Percentiles rank a stretch among this genome's conserved stretches.
These are phyloP conservation scores for Syrmaticus mikado DNA, from an alignment of 2,113 vertebrate genomes.

Conservation along the genomic window DNA sequence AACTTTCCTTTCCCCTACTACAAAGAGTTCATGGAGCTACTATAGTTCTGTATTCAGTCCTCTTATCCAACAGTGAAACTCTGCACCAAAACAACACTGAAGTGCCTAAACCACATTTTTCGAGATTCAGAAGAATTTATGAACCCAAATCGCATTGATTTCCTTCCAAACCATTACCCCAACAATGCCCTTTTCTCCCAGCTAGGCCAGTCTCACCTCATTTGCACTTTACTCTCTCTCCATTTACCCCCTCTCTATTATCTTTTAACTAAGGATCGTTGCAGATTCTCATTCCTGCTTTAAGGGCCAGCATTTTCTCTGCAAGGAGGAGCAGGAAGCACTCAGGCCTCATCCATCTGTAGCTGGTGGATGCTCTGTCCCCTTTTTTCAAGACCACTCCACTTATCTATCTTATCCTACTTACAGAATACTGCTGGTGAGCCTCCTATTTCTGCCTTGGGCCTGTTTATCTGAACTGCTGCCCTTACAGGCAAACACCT, in stretches of 20 bases:
- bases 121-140: background rate
- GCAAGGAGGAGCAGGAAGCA: background rate
- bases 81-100: background rate
- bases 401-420: background rate
- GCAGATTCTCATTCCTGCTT: constrained; percentile 32
- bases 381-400: background rate
- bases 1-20: background rate
- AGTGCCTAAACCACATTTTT: background rate
- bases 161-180: background rate
- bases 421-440: background rate
- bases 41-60: background rate
- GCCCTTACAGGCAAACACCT: background rate
- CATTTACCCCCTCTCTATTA: constrained; percentile 26
- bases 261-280: constrained; percentile 33
- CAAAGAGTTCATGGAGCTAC: background rate
- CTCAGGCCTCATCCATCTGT: background rate
- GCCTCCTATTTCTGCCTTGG: constrained; percentile 2
- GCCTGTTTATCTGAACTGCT: constrained; percentile 2
- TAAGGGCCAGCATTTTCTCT: background rate
- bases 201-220: background rate
- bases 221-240: constrained; percentile 16
- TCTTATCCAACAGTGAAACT: background rate
- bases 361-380: background rate
- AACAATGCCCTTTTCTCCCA: background rate
- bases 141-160: background rate